Evolutionary conservation across 2,113 vertebrate species (phyloP).

Genomic region (Colaptes auratus): DNA sequence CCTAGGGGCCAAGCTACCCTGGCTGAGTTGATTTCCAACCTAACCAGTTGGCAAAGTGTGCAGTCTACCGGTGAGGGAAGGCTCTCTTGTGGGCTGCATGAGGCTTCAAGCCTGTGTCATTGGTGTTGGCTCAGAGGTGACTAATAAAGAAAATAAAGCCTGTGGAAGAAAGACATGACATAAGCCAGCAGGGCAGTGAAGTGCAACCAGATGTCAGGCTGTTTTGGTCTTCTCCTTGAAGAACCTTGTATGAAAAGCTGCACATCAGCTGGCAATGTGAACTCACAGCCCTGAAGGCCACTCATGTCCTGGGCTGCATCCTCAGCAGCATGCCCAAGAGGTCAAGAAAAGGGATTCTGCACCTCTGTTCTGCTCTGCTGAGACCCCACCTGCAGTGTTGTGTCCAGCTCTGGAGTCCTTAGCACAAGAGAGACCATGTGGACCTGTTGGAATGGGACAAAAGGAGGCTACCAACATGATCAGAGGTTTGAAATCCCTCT

Average conservation of each 20-base stretch:
- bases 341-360: too few relatives aligned
- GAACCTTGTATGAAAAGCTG: not conserved
- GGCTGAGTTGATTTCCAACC: not conserved
- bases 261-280: too few relatives aligned
- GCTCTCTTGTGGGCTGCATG: not conserved
- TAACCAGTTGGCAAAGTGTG: not conserved
- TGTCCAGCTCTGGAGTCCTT: too few relatives aligned
- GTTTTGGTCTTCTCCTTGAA: slow-evolving; percentile 22
- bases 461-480: too few relatives aligned
- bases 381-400: too few relatives aligned
- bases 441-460: too few relatives aligned
- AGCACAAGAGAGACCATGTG: too few relatives aligned
- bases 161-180: not conserved
- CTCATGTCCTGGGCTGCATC: too few relatives aligned
- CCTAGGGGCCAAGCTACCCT: not conserved
- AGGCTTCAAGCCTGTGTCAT: not conserved
- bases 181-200: not conserved
- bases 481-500: too few relatives aligned
- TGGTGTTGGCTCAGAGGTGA: not conserved
- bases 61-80: not conserved
- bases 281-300: too few relatives aligned
- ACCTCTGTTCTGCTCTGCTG: too few relatives aligned
- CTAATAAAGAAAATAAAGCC: slow-evolving; percentile 36
- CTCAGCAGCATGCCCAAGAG: too few relatives aligned
- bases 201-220: slow-evolving; percentile 11